phyloP scores from a whole-genome alignment of 1,140 invertebrate genomes.

The Drosophila arizonae region DNA sequence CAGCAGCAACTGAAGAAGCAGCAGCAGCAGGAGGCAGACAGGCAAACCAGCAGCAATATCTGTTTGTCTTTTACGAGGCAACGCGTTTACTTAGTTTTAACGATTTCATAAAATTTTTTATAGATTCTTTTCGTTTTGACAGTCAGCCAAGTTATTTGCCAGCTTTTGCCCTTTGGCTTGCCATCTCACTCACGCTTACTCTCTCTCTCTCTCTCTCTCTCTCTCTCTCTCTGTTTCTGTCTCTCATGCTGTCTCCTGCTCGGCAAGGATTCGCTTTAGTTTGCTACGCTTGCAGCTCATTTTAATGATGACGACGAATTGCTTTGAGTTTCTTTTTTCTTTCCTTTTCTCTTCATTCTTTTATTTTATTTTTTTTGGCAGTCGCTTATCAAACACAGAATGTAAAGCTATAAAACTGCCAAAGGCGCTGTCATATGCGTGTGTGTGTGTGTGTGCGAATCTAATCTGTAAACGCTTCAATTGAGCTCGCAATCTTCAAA shows the following conservation, averaged over 20 bases:
- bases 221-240: neutral
- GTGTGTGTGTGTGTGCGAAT: constrained; percentile 22
- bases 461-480: constrained; percentile 49
- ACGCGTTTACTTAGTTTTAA: constrained; percentile 41
- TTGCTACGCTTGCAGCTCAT: constrained; percentile 33
- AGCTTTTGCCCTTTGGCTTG: neutral
- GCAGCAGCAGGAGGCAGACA: neutral
- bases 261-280: constrained; percentile 17
- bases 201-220: neutral
- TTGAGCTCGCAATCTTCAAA: constrained; percentile 60
- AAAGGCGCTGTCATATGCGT: constrained; percentile 14
- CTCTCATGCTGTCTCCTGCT: too few species aligned
- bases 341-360: constrained; percentile 3
- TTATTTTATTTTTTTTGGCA: constrained; percentile 11
- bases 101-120: constrained; percentile 46
- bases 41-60: constrained; percentile 17
- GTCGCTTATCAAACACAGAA: constrained; percentile 28
- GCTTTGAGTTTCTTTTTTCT: neutral
- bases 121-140: constrained; percentile 34
- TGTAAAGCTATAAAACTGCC: constrained; percentile 34
- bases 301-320: constrained; percentile 40
- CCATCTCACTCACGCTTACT: neutral
- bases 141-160: constrained; percentile 29
- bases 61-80: constrained; percentile 38
- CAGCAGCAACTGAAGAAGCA: neutral